Base-by-base conservation (phyloP, 2,888 invertebrate species). In the Yponomeuta malinellus region DNA sequence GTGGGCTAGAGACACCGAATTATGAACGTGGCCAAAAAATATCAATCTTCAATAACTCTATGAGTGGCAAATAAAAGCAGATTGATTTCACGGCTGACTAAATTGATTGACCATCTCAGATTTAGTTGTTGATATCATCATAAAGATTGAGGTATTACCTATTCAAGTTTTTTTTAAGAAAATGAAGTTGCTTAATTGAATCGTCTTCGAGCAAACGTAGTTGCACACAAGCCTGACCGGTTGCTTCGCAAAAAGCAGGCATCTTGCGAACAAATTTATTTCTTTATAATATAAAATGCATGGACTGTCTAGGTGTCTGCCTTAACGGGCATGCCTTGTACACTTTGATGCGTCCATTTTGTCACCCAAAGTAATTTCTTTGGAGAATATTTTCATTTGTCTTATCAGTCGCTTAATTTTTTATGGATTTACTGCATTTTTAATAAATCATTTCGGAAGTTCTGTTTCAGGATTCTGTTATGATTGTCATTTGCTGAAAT, bases 191-290 rank as follows among this genome's bases (percentile, higher is more conserved):
- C 52, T 15, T 59, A 59, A 59, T 59, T 59, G 52, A 59, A 59
- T 59, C 52, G 52, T 59, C 52, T 12, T 59, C 63, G 63, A 69
- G 63, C 15, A 33, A 10, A 15, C 48, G 63, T 33, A 63, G 69
- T 69, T 37, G 15, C 69, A 4, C 69, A 37, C 70, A 71, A 48
- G 67, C 48, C 63, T 69, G 68, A 63, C 70, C 70, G 63, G 72
- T 72, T 71, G 69, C 63, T 37, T 65, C 33, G 73, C 73, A 76
- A 76, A 76, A 77, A 75, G 71, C 71, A 69, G 69, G 76, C 74
- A 76, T 77, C 73, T 73, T 64, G 65, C 63, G 73, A 72, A 76
- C 76, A 74, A 76, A 78, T 76, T 78, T 78, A 77, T 77, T 77
- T 78, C 77, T 78, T 76, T 74, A 78, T 76, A 71, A 70, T 29